These are phyloP conservation scores for Oreochromis grahami DNA, from an alignment of 2,797 vertebrate species.

Conservation along the genomic window DNA sequence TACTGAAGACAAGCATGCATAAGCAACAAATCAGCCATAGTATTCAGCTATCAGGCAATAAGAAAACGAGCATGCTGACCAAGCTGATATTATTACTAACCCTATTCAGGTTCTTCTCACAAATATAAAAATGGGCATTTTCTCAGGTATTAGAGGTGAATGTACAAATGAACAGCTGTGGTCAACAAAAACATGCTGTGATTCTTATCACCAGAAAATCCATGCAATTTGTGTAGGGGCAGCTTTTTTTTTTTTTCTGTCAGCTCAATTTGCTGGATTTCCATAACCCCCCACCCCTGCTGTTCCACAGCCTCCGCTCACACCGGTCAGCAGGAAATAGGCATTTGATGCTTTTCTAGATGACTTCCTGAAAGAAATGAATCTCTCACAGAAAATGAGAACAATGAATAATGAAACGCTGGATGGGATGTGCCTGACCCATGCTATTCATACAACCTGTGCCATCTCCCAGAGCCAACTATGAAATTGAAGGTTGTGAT, in stretches of 20 bases:
- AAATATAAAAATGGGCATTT: conserved; percentile 6
- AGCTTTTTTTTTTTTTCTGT: conserved; percentile 24
- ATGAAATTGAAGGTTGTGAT: conserved; percentile 70
- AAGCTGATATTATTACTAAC: conserved; percentile 40
- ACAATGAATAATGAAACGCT: conserved; percentile 75
- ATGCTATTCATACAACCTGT: conserved; percentile 49
- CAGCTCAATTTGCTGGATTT: conserved; percentile 57
- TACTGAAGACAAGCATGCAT: background rate
- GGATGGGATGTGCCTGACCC: conserved; percentile 65
- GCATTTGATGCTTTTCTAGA: conserved; percentile 71
- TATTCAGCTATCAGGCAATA: conserved; percentile 41
- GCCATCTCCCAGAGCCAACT: conserved; percentile 41
- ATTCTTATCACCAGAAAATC: conserved; percentile 53
- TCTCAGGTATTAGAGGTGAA: conserved; percentile 42
- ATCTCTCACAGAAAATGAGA: conserved; percentile 67
- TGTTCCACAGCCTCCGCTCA: conserved; percentile 3
- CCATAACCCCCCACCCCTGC: conserved; percentile 31
- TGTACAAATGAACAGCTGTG: conserved; percentile 51
- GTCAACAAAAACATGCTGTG: conserved; percentile 56
- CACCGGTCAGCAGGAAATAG: conserved; percentile 63
- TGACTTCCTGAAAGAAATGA: conserved; percentile 75
- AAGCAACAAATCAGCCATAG: conserved; percentile 14
- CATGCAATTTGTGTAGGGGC: conserved; percentile 57
- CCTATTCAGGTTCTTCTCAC: conserved; percentile 37
- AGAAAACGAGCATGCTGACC: conserved; percentile 45